A percentile compares a stretch with the other conserved stretches of the same genome.
These are phyloP conservation scores for Mellilla xanthometata DNA, from an alignment of 2,888 invertebrate genomes.

Conservation along the genomic window DNA sequence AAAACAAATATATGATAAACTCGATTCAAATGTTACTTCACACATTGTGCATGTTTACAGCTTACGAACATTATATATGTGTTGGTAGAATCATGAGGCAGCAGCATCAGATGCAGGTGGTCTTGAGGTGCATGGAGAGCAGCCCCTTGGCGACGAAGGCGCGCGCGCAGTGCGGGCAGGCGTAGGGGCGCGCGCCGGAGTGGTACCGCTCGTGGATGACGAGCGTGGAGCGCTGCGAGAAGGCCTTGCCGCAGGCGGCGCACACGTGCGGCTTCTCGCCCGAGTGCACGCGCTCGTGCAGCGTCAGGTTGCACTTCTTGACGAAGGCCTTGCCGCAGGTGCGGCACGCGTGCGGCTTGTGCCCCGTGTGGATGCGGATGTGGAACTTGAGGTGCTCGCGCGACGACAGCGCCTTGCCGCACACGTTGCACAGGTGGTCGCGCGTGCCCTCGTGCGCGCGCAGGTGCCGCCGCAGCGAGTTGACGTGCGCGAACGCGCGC, in stretches of 20 bases:
- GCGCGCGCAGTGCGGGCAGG: constrained; percentile 82
- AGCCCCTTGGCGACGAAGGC: constrained; percentile 85
- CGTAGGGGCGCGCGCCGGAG: constrained; percentile 83
- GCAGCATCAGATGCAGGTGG: constrained; percentile 72
- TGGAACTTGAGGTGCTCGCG: constrained; percentile 84
- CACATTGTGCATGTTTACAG: too few relatives aligned
- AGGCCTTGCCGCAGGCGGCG: constrained; percentile 83
- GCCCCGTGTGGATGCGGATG: constrained; percentile 83
- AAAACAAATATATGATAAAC: too few relatives aligned
- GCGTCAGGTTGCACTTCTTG: constrained; percentile 82
- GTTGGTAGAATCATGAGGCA: too few relatives aligned
- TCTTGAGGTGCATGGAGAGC: constrained; percentile 84
- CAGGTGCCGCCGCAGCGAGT: constrained; percentile 73
- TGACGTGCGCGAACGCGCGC: constrained; percentile 76
- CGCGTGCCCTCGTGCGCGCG: constrained; percentile 74
- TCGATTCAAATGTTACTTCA: too few relatives aligned
- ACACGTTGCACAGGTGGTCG: constrained; percentile 83
- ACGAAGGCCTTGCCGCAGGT: constrained; percentile 54
- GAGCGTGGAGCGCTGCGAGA: constrained; percentile 83
- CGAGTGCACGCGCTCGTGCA: constrained; percentile 84
- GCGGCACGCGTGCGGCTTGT: constrained; percentile 84
- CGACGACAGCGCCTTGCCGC: constrained; percentile 83
- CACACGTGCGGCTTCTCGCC: constrained; percentile 85
- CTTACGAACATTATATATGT: too few relatives aligned
- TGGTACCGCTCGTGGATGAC: constrained; percentile 84